These are phyloP conservation scores for Eupristina koningsbergeri DNA, from an alignment of 1,140 invertebrate species.

Conservation along the genomic window DNA sequence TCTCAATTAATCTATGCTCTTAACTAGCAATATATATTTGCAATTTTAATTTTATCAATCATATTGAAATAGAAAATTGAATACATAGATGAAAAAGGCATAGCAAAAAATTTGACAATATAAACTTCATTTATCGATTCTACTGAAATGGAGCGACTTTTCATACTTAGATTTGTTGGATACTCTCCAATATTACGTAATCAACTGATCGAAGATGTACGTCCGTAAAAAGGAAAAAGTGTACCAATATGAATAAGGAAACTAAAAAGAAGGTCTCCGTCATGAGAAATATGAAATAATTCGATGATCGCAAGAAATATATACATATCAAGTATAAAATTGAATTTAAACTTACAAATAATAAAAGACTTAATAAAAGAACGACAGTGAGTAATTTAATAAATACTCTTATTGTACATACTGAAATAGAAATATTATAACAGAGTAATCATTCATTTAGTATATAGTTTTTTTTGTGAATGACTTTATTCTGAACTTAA, in stretches of 20 bases:
- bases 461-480: no score
- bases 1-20: no score
- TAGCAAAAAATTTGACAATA: conserved; percentile 49
- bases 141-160: conserved; percentile 53
- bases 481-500: no score
- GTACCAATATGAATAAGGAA: conserved; percentile 42
- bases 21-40: no score
- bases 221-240: conserved; percentile 37
- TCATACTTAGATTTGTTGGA: conserved; percentile 56
- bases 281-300: conserved; percentile 7
- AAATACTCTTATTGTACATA: no score
- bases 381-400: no score
- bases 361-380: no score
- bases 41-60: no score
- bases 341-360: background rate
- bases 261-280: conserved; percentile 43
- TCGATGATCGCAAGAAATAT: conserved; percentile 7
- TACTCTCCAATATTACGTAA: conserved; percentile 54
- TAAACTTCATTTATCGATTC: conserved; percentile 58
- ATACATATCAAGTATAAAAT: conserved; percentile 34
- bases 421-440: no score
- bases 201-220: conserved; percentile 60
- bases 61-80: background rate
- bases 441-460: no score
- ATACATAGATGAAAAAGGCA: background rate